A percentile compares a stretch with the other conserved stretches of the same genome.
Conservation (phyloP, 2,797 vertebrate genomes). For the Rhabdomys pumilio region DNA sequence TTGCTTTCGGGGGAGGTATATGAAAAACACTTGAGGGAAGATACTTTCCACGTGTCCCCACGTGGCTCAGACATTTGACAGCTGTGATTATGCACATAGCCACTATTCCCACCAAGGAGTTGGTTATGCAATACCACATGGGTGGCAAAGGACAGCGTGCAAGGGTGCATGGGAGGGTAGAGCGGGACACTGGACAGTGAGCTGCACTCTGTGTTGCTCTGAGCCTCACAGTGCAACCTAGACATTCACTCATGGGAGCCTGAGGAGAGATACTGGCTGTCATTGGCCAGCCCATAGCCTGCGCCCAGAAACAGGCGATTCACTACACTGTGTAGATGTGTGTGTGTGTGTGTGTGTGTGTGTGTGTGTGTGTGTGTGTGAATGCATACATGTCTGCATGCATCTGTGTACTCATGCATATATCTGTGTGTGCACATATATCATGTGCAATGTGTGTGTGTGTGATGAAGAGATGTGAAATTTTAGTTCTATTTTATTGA, state of each 20-base stretch:
- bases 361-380: fast-evolving
- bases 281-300: background rate
- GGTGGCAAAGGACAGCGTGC: background rate
- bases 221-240: background rate
- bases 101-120: background rate
- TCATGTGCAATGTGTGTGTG: background rate
- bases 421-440: background rate
- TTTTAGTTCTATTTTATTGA: background rate
- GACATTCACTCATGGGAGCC: background rate
- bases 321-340: no score
- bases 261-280: background rate
- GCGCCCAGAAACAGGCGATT: background rate
- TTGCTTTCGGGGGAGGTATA: background rate
- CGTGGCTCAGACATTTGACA: background rate
- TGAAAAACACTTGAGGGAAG: background rate
- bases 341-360: background rate
- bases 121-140: fast-evolving
- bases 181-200: fast-evolving
- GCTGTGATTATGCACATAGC: background rate
- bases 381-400: background rate
- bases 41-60: background rate
- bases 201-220: background rate
- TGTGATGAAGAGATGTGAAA: background rate
- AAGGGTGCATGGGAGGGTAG: fast-evolving
- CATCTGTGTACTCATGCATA: background rate